Percentiles rank a stretch among this genome's conserved stretches.
These are phyloP conservation scores for Micromesistius poutassou DNA, from an alignment of 2,797 vertebrate genomes.

Conservation along the genomic window DNA sequence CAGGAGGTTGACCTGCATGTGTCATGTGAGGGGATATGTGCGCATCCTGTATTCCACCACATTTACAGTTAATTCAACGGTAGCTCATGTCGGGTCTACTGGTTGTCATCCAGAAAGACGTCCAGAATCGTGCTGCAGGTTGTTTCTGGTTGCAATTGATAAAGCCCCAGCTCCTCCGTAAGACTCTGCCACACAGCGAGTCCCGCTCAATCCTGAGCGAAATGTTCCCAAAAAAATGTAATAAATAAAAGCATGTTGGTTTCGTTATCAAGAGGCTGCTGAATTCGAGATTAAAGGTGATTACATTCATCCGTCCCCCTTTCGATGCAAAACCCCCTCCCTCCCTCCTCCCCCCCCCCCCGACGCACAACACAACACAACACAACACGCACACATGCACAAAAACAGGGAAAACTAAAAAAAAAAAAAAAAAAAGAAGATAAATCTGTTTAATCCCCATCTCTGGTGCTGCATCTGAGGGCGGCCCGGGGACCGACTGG, in stretches of 20 bases:
- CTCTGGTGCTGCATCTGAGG: slow-evolving; percentile 70
- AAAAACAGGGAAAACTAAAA: slow-evolving; percentile 12
- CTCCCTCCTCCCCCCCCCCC: neutral
- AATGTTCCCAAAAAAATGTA: slow-evolving; percentile 31
- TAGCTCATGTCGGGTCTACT: neutral
- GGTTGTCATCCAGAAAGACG: neutral
- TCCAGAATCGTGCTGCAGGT: neutral
- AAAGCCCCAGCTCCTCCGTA: slow-evolving; percentile 33
- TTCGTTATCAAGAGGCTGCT: slow-evolving; percentile 74
- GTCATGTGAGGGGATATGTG: neutral
- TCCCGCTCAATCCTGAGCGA: slow-evolving; percentile 51
- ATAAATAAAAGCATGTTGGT: slow-evolving; percentile 49
- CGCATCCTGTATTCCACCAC: neutral
- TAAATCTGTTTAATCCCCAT: slow-evolving; percentile 74
- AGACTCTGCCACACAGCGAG: slow-evolving; percentile 44
- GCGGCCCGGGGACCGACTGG: slow-evolving; percentile 61
- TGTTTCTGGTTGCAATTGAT: neutral
- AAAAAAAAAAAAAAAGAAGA: slow-evolving; percentile 51
- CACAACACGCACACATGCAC: too few relatives aligned
- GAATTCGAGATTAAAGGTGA: slow-evolving; percentile 81
- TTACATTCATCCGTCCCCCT: slow-evolving; percentile 73
- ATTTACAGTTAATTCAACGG: neutral
- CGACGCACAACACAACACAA: neutral
- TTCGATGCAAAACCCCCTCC: slow-evolving; percentile 18
- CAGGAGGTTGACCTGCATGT: neutral